Conservation (phyloP, 1,140 invertebrate species). For the Aphaenogaster ashmeadi region DNA sequence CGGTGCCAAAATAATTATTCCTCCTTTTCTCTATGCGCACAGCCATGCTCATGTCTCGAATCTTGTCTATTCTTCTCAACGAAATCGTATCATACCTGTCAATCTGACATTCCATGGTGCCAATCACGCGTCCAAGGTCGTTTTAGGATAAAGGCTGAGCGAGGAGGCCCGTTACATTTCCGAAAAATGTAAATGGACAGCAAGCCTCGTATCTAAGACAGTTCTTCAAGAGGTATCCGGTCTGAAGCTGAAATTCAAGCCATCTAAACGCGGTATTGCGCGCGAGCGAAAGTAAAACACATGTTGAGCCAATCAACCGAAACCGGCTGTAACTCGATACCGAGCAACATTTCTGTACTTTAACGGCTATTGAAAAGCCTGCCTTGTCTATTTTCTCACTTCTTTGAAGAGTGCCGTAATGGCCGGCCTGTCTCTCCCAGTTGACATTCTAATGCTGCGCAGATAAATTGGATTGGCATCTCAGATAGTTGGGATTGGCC, state of each 20-base stretch:
- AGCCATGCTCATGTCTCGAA: not conserved
- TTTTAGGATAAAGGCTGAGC: not conserved
- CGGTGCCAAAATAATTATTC: constrained; percentile 33
- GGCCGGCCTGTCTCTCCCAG: constrained; percentile 58
- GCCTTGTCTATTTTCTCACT: constrained; percentile 67
- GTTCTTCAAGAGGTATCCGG: constrained; percentile 33
- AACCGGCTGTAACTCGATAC: constrained; percentile 55
- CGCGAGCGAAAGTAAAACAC: constrained; percentile 54
- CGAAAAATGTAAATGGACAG: constrained; percentile 11
- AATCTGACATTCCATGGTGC: constrained; percentile 49
- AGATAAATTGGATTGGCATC: constrained; percentile 78
- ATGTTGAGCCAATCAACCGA: constrained; percentile 56
- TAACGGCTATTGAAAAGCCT: constrained; percentile 52
- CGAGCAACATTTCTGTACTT: constrained; percentile 52
- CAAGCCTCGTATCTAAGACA: not conserved
- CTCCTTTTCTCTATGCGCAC: constrained; percentile 6
- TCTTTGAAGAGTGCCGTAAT: constrained; percentile 73
- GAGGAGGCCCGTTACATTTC: not conserved
- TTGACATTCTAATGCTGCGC: constrained; percentile 76
- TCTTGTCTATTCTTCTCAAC: not conserved
- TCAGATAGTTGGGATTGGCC: constrained; percentile 76
- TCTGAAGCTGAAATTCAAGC: constrained; percentile 1
- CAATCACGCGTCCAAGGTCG: constrained; percentile 53
- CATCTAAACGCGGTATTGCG: not conserved
- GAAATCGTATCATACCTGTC: constrained; percentile 50